These are phyloP conservation scores for Pangasianodon hypophthalmus DNA, from an alignment of 2,113 vertebrate genomes.

Conservation along the genomic window DNA sequence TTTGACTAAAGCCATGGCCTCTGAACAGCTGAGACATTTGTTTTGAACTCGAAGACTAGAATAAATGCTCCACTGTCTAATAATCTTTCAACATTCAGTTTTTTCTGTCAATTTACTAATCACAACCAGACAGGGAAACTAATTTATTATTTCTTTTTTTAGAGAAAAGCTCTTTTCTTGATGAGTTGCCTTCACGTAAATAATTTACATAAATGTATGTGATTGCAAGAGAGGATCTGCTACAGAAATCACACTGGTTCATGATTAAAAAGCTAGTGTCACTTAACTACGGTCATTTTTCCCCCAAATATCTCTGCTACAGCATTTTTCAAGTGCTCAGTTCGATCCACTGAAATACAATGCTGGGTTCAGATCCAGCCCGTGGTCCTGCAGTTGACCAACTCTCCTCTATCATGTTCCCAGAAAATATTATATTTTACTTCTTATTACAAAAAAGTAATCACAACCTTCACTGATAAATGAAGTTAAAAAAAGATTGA, in stretches of 20 bases:
- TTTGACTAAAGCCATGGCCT: neutral
- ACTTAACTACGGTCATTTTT: neutral
- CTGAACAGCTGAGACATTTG: neutral
- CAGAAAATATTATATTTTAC: neutral
- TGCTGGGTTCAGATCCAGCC: neutral
- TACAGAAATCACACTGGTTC: neutral
- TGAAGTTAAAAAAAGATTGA: neutral
- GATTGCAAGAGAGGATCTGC: neutral
- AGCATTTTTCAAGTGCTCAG: neutral
- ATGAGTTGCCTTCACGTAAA: neutral
- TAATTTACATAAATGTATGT: neutral
- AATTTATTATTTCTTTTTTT: no score
- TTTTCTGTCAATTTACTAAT: neutral
- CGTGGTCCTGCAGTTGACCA: neutral
- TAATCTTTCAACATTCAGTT: neutral
- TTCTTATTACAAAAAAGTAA: neutral
- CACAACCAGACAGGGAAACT: neutral
- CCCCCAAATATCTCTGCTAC: neutral
- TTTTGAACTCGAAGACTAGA: neutral
- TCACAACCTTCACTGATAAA: neutral
- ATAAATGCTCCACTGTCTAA: neutral
- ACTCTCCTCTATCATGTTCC: neutral
- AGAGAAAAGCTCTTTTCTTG: neutral
- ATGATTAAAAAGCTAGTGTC: neutral
- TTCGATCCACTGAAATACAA: neutral